Evolutionary conservation across 2,797 vertebrate species (phyloP), one percentile per base, ranked within the genome.

Genomic region (Smutsia gigantea): DNA sequence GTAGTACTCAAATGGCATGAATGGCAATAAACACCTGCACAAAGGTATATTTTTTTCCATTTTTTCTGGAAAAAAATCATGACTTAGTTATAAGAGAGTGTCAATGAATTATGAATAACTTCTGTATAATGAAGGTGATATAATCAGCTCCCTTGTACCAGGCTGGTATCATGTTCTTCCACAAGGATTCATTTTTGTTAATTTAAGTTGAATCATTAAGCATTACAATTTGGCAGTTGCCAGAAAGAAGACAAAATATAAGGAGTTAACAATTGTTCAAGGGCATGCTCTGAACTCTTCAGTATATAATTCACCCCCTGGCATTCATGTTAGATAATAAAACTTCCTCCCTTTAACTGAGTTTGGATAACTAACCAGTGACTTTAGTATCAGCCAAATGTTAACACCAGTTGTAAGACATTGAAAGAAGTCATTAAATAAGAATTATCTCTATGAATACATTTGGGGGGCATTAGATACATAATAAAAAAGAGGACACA

Each of bases 151-250:
- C 19, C 8, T 90, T 93, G 42, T 93, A 92, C 27, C 42, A 93
- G 66, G 37, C 46, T 95, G 63, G 69, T 86, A 96, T 87, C 95
- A 96, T 89, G 78, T 74, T 95, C 96, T 95, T 84, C 90, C 93
- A 96, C 23, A 75, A 96, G 89, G 85, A 97, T 90, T 96, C 34
- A 96, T 94, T 97, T 97, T 94, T 85, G 46, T 97, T 96, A 93
- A 97, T 97, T 96, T 96, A 94, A 97, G 71, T 92, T 97, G 87
- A 97, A 90, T 95, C 87, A 96, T 96, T 94, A 97, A 97, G 53
- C 46, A 95, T 79, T 86, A 94, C 75, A 93, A 64, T 95, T 96
- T 97, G 82, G 75, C 68, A 97, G 69, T 75, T 98, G 59, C n/a
- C 96, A 98, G 77, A 93, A 96, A 95, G 34, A 95, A 93, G 88